A percentile compares a stretch with the other conserved stretches of the same genome.
phyloP scores from a whole-genome alignment of 2,113 vertebrate species.

The Sinocyclocheilus anophthalmus region DNA sequence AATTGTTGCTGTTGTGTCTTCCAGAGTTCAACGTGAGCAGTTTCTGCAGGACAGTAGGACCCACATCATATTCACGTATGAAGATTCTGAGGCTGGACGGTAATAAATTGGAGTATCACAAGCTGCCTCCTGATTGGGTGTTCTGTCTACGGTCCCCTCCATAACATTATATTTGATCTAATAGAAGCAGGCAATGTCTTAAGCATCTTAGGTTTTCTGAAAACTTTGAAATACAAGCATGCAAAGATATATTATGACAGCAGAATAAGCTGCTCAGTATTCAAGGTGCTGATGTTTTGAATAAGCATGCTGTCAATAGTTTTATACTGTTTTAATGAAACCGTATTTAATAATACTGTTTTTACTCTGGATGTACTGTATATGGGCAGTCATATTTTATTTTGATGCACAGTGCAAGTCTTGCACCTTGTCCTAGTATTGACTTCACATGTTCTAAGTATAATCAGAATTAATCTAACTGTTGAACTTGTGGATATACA shows the following conservation, averaged over 20 bases:
- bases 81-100: conserved; percentile 76
- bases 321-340: neutral
- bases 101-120: conserved; percentile 70
- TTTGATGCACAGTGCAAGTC: neutral
- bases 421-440: neutral
- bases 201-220: neutral
- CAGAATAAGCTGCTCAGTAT: neutral
- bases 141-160: conserved; percentile 75
- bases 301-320: neutral
- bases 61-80: conserved; percentile 72
- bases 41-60: conserved; percentile 74
- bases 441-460: neutral
- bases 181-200: neutral
- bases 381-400: neutral
- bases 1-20: conserved; percentile 3
- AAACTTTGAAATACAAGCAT: neutral
- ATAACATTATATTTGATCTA: conserved; percentile 69
- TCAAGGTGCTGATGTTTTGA: neutral
- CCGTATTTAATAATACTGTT: neutral
- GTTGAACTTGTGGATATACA: no score
- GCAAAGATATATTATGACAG: neutral
- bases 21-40: conserved; percentile 76
- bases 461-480: neutral
- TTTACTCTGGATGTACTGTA: no score
- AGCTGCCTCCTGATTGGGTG: conserved; percentile 74